Evolutionary conservation across 2,113 vertebrate species (phyloP).

Genomic region (Myotis yumanensis): DNA sequence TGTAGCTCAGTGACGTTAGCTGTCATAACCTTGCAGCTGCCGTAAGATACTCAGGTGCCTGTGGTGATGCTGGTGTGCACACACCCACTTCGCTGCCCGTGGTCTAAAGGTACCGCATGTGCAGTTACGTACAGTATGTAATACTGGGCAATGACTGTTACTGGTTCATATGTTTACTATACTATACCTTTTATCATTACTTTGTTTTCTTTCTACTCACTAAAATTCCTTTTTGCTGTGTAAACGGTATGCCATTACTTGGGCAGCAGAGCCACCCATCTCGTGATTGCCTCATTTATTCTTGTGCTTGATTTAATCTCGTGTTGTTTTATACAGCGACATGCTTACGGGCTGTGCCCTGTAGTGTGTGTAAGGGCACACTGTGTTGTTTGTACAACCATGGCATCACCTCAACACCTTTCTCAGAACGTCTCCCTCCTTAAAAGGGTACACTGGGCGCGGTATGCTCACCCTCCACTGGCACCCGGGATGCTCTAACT

Average conservation of each 20-base stretch:
- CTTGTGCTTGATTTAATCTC: neutral
- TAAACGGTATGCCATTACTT: neutral
- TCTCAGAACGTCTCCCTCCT: neutral
- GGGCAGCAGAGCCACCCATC: neutral
- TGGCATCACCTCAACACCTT: neutral
- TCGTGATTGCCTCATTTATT: neutral
- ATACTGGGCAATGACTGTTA: neutral
- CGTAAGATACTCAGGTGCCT: neutral
- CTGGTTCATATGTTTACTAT: neutral
- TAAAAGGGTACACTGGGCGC: neutral
- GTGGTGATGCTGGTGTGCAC: neutral
- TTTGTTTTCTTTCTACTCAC: neutral
- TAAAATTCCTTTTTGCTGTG: neutral
- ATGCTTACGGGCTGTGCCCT: neutral
- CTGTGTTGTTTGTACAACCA: neutral
- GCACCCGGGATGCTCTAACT: neutral
- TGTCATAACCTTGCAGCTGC: neutral
- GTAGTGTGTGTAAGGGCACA: neutral
- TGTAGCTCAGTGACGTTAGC: neutral
- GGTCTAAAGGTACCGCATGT: no score
- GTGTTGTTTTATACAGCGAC: no score
- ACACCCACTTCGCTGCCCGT: no score
- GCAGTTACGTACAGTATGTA: no score
- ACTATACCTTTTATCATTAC: neutral
- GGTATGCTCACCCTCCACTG: neutral